A percentile compares a stretch with the other conserved stretches of the same genome.
Evolutionary conservation across 2,888 invertebrate genomes (phyloP).

Genomic region (Cheilosia urbana): DNA sequence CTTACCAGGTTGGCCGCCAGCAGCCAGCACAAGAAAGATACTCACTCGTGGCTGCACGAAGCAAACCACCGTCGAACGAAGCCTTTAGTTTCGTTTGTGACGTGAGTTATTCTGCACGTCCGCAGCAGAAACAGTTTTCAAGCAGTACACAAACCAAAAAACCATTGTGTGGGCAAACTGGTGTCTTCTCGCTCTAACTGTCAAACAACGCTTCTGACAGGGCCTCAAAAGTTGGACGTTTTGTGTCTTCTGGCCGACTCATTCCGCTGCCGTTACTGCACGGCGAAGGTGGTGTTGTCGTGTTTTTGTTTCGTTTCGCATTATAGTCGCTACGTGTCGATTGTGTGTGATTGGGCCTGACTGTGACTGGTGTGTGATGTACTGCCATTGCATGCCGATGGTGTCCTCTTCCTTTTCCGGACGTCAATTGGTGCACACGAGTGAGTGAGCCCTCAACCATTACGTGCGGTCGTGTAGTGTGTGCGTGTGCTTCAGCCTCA

Average conservation of each 20-base stretch:
- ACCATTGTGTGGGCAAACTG: constrained; percentile 43
- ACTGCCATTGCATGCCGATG: constrained; percentile 74
- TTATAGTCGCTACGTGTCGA: constrained; percentile 74
- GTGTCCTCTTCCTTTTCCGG: constrained; percentile 75
- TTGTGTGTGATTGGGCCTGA: constrained; percentile 71
- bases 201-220: constrained; percentile 44
- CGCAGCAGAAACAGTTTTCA: constrained; percentile 73
- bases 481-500: constrained; percentile 56
- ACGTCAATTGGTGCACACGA: constrained; percentile 74
- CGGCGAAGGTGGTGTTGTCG: constrained; percentile 71
- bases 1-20: constrained; percentile 51
- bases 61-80: constrained; percentile 67
- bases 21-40: constrained; percentile 34
- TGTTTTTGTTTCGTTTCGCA: constrained; percentile 67
- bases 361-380: constrained; percentile 70
- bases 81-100: constrained; percentile 84
- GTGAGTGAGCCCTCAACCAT: constrained; percentile 70
- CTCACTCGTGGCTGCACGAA: constrained; percentile 71
- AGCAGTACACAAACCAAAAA: constrained; percentile 47
- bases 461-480: constrained; percentile 71
- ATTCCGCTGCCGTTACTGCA: constrained; percentile 73
- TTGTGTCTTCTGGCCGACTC: constrained; percentile 66
- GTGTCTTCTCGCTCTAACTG: constrained; percentile 58
- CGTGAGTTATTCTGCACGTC: constrained; percentile 84
- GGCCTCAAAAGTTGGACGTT: constrained; percentile 63